A percentile compares a stretch with the other conserved stretches of the same genome.
Evolutionary conservation across 2,888 invertebrate species (phyloP).

Genomic region (Entomobrya multifasciata): DNA sequence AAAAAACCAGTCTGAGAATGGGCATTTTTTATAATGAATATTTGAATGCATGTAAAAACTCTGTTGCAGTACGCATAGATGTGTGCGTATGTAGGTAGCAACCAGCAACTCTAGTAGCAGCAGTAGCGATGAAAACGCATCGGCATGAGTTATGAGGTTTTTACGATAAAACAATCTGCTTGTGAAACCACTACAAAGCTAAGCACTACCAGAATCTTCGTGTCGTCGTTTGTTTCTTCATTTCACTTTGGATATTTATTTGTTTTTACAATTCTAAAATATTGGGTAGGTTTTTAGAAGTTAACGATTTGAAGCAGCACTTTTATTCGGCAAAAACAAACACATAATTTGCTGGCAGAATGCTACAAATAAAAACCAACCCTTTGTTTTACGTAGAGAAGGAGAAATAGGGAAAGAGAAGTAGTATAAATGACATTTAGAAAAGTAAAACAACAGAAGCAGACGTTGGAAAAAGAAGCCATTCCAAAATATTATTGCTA

Average conservation of each 20-base stretch:
- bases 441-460: background rate
- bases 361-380: too few relatives aligned
- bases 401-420: background rate
- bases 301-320: background rate
- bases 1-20: background rate
- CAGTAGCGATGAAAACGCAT: background rate
- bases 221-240: background rate
- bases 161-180: constrained; percentile 21
- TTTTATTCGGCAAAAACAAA: background rate
- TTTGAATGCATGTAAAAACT: background rate
- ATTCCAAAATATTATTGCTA: too few relatives aligned
- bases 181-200: background rate
- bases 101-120: too few relatives aligned
- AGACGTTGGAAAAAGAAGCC: background rate
- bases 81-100: background rate
- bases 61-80: background rate
- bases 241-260: background rate
- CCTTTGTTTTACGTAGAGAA: background rate
- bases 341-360: background rate
- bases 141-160: constrained; percentile 48
- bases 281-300: background rate
- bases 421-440: constrained; percentile 17
- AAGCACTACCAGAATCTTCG: too few relatives aligned
- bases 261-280: background rate
- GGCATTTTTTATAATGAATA: too few relatives aligned